Evolutionary conservation across 2,113 vertebrate species (phyloP).

Genomic region (Tragelaphus strepsiceros): DNA sequence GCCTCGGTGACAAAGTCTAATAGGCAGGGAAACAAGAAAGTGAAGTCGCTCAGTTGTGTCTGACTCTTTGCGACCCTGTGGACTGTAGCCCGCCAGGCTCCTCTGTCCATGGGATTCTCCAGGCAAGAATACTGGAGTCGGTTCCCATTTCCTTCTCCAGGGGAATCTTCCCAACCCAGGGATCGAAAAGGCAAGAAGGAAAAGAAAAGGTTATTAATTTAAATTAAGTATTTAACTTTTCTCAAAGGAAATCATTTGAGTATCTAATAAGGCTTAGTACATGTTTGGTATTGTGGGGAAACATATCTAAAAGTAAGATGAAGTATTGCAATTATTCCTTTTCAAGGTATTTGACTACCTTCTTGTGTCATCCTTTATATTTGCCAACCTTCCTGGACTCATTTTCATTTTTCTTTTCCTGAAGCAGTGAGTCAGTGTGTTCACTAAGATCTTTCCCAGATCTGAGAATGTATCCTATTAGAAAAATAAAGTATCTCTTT

Average conservation of each 20-base stretch:
- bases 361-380: background rate
- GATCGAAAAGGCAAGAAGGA: background rate
- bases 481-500: background rate
- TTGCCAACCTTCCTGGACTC: background rate
- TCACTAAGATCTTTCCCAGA: background rate
- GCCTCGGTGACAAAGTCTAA: background rate
- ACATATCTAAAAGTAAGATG: background rate
- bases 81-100: no score
- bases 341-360: background rate
- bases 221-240: background rate
- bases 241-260: background rate
- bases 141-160: no score
- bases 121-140: no score
- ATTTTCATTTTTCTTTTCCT: background rate
- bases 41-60: no score
- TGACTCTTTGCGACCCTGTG: fast-evolving
- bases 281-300: background rate
- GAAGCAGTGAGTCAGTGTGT: background rate
- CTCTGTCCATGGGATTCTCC: no score
- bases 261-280: background rate
- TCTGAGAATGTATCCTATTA: background rate
- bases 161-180: no score
- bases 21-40: background rate
- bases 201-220: background rate
- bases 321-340: background rate